These are phyloP conservation scores for Rhinophrynus dorsalis DNA, from an alignment of 2,797 vertebrate species.

Conservation along the genomic window DNA sequence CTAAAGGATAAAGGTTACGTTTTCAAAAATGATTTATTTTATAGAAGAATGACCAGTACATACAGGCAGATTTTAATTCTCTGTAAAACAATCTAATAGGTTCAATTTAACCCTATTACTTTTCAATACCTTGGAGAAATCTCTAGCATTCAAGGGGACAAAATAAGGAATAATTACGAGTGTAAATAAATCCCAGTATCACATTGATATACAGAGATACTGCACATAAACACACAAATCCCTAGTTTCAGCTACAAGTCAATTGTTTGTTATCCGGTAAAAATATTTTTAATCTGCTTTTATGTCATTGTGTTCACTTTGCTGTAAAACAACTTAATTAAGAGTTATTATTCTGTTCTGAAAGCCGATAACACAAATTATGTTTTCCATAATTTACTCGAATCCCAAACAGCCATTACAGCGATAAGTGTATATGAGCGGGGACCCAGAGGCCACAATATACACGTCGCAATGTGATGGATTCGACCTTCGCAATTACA, in stretches of 20 bases:
- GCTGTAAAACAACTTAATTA: slow-evolving; percentile 33
- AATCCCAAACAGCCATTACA: slow-evolving; percentile 25
- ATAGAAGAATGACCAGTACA: too few relatives aligned
- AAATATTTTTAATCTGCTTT: slow-evolving; percentile 4
- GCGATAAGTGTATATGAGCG: slow-evolving; percentile 30
- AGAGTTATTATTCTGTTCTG: slow-evolving; percentile 30
- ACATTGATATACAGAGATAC: too few relatives aligned
- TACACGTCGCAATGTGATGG: neutral
- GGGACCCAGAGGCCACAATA: neutral
- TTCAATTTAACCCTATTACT: too few relatives aligned
- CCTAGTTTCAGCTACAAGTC: neutral
- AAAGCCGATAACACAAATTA: slow-evolving; percentile 34
- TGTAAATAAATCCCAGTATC: too few relatives aligned
- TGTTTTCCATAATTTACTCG: slow-evolving; percentile 30
- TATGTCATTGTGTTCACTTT: slow-evolving; percentile 23
- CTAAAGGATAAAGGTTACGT: too few relatives aligned
- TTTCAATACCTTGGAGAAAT: too few relatives aligned
- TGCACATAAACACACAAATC: slow-evolving; percentile 24
- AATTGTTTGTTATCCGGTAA: slow-evolving; percentile 1
- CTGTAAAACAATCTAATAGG: too few relatives aligned
- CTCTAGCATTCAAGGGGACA: too few relatives aligned
- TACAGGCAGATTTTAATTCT: too few relatives aligned
- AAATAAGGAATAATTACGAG: too few relatives aligned
- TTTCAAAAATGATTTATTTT: too few relatives aligned
- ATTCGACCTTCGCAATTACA: slow-evolving; percentile 33